Conservation (phyloP, 2,797 vertebrate species). For the Typhlichthys eigenmanni region DNA sequence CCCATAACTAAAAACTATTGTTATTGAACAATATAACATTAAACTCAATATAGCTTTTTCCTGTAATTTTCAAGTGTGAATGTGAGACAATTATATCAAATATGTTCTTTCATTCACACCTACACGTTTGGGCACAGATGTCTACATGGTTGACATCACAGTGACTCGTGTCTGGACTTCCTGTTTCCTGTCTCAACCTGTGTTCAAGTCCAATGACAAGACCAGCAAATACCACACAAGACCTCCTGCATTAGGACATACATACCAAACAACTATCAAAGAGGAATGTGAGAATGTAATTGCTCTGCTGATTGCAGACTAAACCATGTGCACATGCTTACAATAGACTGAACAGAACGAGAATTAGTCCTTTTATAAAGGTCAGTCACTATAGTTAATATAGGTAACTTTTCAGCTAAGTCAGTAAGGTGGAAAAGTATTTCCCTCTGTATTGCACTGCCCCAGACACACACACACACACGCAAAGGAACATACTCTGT, state of each 20-base stretch:
- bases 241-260: background rate
- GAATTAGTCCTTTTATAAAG: background rate
- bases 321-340: background rate
- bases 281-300: background rate
- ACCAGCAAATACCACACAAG: constrained; percentile 11
- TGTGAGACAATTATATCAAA: constrained; percentile 11
- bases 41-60: too few relatives aligned
- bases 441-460: too few relatives aligned
- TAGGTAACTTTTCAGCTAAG: constrained; percentile 7
- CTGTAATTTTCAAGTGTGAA: constrained; percentile 12
- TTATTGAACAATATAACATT: too few relatives aligned
- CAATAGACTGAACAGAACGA: background rate
- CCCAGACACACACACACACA: background rate
- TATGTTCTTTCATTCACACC: background rate
- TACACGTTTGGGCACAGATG: background rate
- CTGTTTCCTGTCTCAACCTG: constrained; percentile 52
- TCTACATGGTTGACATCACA: constrained; percentile 3
- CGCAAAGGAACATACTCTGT: too few relatives aligned
- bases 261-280: background rate
- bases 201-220: background rate
- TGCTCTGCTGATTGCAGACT: background rate
- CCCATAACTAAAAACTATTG: too few relatives aligned
- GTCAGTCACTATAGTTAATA: background rate
- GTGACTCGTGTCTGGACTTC: constrained; percentile 34
- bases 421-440: constrained; percentile 34